Evolutionary conservation across 2,888 invertebrate species (phyloP).

Genomic region (Seira musarum): DNA sequence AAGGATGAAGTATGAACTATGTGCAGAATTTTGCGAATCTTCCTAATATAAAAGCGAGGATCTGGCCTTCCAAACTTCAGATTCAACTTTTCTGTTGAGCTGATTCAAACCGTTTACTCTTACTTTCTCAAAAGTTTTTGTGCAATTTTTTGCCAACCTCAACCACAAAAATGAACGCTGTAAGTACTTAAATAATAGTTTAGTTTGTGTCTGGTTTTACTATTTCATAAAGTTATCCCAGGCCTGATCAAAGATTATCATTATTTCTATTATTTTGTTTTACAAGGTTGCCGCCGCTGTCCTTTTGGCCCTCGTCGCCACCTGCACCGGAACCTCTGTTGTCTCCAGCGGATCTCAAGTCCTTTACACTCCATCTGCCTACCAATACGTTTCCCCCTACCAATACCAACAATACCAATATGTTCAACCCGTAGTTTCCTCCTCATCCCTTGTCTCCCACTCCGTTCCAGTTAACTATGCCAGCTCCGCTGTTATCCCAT

Average conservation of each 20-base stretch:
- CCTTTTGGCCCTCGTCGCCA: constrained; percentile 50
- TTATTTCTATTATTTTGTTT: constrained; percentile 19
- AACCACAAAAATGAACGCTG: constrained; percentile 51
- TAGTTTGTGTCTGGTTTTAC: not conserved
- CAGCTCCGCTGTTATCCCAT: constrained; percentile 17
- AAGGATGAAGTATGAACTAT: no score
- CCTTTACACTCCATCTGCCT: not conserved
- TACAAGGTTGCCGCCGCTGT: constrained; percentile 36
- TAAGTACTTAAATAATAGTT: no score
- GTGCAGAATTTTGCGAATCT: no score
- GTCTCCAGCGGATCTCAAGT: constrained; percentile 24
- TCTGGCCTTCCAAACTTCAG: constrained; percentile 5
- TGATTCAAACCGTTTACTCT: constrained; percentile 50
- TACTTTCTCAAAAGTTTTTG: constrained; percentile 29
- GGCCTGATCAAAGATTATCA: not conserved
- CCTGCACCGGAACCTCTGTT: constrained; percentile 34
- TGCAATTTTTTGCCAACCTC: constrained; percentile 29
- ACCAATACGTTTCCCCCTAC: constrained; percentile 44
- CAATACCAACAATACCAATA: constrained; percentile 12
- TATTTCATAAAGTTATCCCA: not conserved
- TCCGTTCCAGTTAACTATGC: constrained; percentile 30
- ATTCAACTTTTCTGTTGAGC: constrained; percentile 43
- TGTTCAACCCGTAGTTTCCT: constrained; percentile 31
- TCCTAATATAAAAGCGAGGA: no score
- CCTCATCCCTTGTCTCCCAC: constrained; percentile 19